Conservation (phyloP, 1,140 invertebrate species). For the Mya arenaria region DNA sequence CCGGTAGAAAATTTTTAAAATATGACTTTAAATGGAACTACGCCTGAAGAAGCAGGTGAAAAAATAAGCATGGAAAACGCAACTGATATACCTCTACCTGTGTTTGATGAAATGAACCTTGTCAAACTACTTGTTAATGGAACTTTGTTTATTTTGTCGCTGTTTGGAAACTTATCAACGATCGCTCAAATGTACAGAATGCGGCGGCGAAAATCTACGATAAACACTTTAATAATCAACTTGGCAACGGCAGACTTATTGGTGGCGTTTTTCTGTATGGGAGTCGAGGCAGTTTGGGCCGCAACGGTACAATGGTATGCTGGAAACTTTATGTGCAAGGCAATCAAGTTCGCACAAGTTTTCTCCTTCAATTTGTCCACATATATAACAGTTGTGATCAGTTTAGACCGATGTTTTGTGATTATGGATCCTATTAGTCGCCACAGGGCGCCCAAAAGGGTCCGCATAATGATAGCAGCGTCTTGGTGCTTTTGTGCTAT, state of each 20-base stretch:
- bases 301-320: slow-evolving; percentile 91
- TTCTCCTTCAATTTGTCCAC: slow-evolving; percentile 85
- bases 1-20: no score
- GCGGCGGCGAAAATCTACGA: slow-evolving; percentile 84
- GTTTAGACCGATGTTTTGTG: slow-evolving; percentile 89
- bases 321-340: slow-evolving; percentile 89
- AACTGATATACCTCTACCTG: no score
- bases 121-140: slow-evolving; percentile 21
- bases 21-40: no score
- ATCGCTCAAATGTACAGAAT: slow-evolving; percentile 87
- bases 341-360: slow-evolving; percentile 89
- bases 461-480: slow-evolving; percentile 79
- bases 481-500: slow-evolving; percentile 88
- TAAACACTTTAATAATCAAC: slow-evolving; percentile 90
- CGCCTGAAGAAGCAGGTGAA: no score
- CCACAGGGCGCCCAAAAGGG: slow-evolving; percentile 86
- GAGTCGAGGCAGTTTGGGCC: slow-evolving; percentile 89
- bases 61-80: no score
- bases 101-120: slow-evolving; percentile 36
- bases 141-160: slow-evolving; percentile 82
- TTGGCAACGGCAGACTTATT: slow-evolving; percentile 86
- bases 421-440: slow-evolving; percentile 91
- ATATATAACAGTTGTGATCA: slow-evolving; percentile 90
- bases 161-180: slow-evolving; percentile 88
- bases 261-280: slow-evolving; percentile 90